Percentiles rank a stretch among this genome's conserved stretches.
These are phyloP conservation scores for Cossypha polioptera DNA, from an alignment of 2,797 vertebrate genomes.

Conservation along the genomic window DNA sequence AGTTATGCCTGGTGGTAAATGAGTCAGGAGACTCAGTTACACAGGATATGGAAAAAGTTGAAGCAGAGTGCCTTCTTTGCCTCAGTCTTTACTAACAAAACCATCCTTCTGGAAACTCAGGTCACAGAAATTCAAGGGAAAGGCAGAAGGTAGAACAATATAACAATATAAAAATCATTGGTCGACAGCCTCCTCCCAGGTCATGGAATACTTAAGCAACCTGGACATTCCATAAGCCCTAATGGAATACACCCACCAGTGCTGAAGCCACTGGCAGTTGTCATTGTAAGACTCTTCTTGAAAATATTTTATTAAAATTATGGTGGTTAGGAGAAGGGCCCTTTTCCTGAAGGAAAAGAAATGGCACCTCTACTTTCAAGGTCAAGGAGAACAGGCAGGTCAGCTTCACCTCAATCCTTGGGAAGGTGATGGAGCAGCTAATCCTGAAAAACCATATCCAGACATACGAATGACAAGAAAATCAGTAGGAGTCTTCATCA, in stretches of 20 bases:
- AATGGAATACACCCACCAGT: accelerated
- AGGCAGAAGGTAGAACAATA: not conserved
- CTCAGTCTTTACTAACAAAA: not conserved
- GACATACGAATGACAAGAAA: not conserved
- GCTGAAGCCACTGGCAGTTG: not conserved
- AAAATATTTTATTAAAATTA: not conserved
- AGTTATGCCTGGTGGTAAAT: not conserved
- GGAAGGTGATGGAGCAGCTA: not conserved
- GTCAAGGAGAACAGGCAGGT: not conserved
- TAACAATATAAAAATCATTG: not conserved
- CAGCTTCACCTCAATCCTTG: no score
- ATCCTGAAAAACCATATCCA: not conserved
- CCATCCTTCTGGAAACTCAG: not conserved
- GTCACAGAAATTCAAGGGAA: not conserved
- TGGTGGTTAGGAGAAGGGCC: not conserved
- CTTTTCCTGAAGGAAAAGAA: not conserved
- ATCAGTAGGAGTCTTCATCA: not conserved
- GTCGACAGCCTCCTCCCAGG: no score
- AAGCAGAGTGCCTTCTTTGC: not conserved
- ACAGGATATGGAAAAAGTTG: not conserved
- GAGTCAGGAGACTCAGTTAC: not conserved
- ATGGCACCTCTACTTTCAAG: not conserved
- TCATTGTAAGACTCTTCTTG: not conserved
- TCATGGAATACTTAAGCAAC: not conserved
- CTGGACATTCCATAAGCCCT: not conserved